These are phyloP conservation scores for Jacana jacana DNA, from an alignment of 2,113 vertebrate species.

Conservation along the genomic window DNA sequence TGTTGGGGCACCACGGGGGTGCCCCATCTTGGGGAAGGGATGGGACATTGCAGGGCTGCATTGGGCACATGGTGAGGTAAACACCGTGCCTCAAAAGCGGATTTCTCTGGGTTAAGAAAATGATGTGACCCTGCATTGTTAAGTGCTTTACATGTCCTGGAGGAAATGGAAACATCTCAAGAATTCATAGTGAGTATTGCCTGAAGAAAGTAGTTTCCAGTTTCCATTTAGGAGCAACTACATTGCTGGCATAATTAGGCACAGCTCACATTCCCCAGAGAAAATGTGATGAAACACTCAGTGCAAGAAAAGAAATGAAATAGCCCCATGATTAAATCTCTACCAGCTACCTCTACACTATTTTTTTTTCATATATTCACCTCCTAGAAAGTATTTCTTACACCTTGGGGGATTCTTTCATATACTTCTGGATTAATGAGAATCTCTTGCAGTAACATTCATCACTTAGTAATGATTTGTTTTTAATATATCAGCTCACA, in stretches of 20 bases:
- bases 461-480: constrained; percentile 31
- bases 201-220: constrained; percentile 21
- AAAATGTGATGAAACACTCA: not conserved
- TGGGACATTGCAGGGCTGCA: not conserved
- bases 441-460: constrained; percentile 5
- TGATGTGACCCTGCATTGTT: not conserved
- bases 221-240: not conserved
- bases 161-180: not conserved
- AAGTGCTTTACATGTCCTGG: not conserved
- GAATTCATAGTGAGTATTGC: not conserved
- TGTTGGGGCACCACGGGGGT: not conserved
- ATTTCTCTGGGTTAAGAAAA: not conserved
- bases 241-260: constrained; percentile 40
- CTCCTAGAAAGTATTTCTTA: constrained; percentile 18
- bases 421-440: constrained; percentile 25
- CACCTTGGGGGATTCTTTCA: constrained; percentile 21
- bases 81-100: not conserved
- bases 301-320: constrained; percentile 1
- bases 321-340: constrained; percentile 18
- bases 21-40: not conserved
- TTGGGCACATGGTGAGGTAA: not conserved
- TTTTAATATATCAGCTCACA: not conserved
- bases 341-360: not conserved
- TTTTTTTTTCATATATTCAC: not conserved
- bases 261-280: constrained; percentile 27